Base-by-base conservation (phyloP, 2,113 vertebrate genomes). In the Gallinago jamesoni region DNA sequence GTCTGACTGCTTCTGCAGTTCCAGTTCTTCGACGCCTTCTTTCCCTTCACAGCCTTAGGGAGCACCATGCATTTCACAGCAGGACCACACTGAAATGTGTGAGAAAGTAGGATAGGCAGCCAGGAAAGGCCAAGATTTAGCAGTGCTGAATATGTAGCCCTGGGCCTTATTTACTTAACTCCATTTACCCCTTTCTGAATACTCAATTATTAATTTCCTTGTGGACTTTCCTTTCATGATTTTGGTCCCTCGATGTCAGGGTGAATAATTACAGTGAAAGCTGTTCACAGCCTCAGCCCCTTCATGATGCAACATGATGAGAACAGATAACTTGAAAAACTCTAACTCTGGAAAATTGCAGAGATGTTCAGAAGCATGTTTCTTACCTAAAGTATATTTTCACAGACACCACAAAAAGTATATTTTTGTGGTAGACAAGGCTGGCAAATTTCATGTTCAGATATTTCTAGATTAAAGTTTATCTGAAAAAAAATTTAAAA, bases 131-230 rank as follows among this genome's bases (percentile, higher is more conserved):
- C 76, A 89, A 95, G 87, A 88, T 96, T 85, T 88, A 85, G 28
- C 67, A 77, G 31, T 13, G 31, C 53, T 88, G 82, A 86, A 93
- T 88, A n/a, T 35, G 63, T 93, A 80, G 90, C 90, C 84, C 78
- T 93, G 78, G 84, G 84, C 90, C 82, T 95, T 95, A 90, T 96
- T 96, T 94, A 93, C 72, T 95, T 91, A 95, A 93, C 72, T 93
- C 67, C 63, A 77, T 94, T 95, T 96, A 94, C 87, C 85, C 59
- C 90, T 90, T 93, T 59, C 90, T 91, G 75, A 95, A 95, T 85
- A 59, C 74, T 96, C 69, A 94, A 93, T 97, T 96, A 91, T 96
- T 94, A 95, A 94, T 96, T 90, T 95, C 84, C 90, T 93, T 69
- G 68, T 86, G 87, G 87, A 91, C 84, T 93, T 94, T 83, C n/a